phyloP scores from a whole-genome alignment of 2,888 invertebrate species.

The Xestia rhomboidea region DNA sequence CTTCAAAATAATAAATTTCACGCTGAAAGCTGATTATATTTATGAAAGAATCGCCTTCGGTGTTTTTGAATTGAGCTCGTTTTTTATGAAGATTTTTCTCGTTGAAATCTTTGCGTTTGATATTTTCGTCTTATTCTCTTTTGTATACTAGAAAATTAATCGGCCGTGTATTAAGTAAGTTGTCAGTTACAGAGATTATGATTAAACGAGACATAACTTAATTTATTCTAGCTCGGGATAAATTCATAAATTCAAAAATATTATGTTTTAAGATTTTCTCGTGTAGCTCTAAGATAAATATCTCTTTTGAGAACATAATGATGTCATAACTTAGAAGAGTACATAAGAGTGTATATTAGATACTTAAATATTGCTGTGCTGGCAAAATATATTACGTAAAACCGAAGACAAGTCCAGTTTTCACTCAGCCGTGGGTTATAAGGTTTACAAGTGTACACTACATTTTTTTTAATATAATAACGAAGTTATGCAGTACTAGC shows the following conservation, averaged over 20 bases:
- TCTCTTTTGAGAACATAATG: constrained; percentile 21
- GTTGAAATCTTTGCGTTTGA: constrained; percentile 45
- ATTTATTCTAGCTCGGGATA: constrained; percentile 48
- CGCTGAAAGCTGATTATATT: constrained; percentile 44
- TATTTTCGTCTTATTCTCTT: constrained; percentile 46
- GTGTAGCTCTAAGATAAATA: constrained; percentile 11
- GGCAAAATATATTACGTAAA: not conserved
- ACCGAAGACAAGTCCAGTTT: not conserved
- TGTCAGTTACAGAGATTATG: constrained; percentile 62
- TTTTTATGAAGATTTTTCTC: constrained; percentile 37
- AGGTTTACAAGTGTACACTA: not conserved
- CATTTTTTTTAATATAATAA: not conserved
- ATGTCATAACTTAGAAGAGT: constrained; percentile 21
- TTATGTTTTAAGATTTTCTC: constrained; percentile 39
- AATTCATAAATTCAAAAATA: constrained; percentile 43
- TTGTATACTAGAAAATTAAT: constrained; percentile 59
- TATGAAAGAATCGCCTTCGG: constrained; percentile 38
- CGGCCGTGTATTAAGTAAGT: constrained; percentile 54
- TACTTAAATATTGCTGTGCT: not conserved
- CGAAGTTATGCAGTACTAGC: not conserved
- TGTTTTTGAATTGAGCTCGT: constrained; percentile 34
- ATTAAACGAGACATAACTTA: constrained; percentile 51
- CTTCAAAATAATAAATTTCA: constrained; percentile 29
- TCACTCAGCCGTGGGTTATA: not conserved
- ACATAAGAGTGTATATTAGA: not conserved